Evolutionary conservation across 2,888 invertebrate genomes (phyloP).

Genomic region (Caenorhabditis becei): DNA sequence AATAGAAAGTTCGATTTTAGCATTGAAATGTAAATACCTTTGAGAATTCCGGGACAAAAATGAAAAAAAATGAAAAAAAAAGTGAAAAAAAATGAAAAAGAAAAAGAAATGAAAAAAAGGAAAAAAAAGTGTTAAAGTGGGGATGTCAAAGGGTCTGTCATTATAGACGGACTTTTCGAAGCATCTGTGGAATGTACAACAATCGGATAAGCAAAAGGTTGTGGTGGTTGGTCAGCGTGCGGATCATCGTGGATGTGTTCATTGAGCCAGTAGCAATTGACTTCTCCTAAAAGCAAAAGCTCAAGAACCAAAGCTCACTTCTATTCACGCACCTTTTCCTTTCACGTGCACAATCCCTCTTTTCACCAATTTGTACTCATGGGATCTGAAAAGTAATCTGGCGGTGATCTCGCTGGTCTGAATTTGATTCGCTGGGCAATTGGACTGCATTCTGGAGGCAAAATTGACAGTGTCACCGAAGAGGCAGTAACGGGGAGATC

Average conservation of each 20-base stretch:
- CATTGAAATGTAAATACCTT: too few species aligned
- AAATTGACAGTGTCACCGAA: conserved; percentile 81
- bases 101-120: too few species aligned
- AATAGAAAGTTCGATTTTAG: too few species aligned
- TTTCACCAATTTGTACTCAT: conserved; percentile 75
- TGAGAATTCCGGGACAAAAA: too few species aligned
- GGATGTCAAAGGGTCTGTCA: conserved; percentile 8
- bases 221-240: background rate
- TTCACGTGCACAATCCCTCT: conserved; percentile 81
- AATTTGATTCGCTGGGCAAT: conserved; percentile 81
- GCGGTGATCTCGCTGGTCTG: conserved; percentile 73
- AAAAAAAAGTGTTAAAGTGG: background rate
- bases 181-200: background rate
- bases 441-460: conserved; percentile 81
- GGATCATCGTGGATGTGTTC: conserved; percentile 72
- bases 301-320: background rate
- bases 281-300: conserved; percentile 69
- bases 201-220: too few species aligned
- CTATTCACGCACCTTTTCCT: conserved; percentile 75
- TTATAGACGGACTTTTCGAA: background rate
- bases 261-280: conserved; percentile 81
- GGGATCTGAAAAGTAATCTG: conserved; percentile 36
- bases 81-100: too few species aligned
- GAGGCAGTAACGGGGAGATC: conserved; percentile 78
- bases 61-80: too few species aligned